Evolutionary conservation across 2,113 vertebrate genomes (phyloP), one percentile per base, ranked within the genome.

Genomic region (Odontesthes bonariensis): DNA sequence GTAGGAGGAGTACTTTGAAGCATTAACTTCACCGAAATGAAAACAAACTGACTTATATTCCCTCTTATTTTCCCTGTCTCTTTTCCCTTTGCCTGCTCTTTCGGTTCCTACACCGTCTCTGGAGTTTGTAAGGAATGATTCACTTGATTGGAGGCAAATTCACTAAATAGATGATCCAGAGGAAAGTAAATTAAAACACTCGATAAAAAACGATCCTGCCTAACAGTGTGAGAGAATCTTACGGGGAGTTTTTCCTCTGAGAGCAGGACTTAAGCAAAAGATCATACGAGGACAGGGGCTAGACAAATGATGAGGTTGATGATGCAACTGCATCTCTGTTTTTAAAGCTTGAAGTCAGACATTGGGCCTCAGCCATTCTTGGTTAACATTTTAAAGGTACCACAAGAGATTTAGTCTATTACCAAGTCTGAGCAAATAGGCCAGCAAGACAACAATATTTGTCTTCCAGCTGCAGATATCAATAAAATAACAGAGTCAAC

Each of bases 401-500:
- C 83, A 31, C 65, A 68, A 70, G 75, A 79, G 49, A 66, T 81
- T 77, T 65, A 66, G 74, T 83, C 70, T 81, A 54, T 35, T n/a
- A 85, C 72, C 42, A 58, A 79, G 74, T 77, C 82, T 67, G 71
- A 75, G 66, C 58, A 86, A 88, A 83, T n/a, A 77, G 13, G 4
- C 65, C 56, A 6, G 44, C 38, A 67, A 69, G 77, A 76, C 52
- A 20, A 63, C 69, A 76, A 79, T 77, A 76, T 86, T 90, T 86
- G 79, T 76, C 77, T 77, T 82, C 60, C 71, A 82, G 77, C 74
- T 78, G 38, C 59, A 80, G 69, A 72, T 85, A 91, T 84, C 83
- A 74, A 76, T 73, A 81, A 77, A 88, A 87, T 56, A 87, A 86
- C 78, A 85, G 20, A 72, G 80, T 77, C 73, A 58, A 62, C 79